A percentile compares a stretch with the other conserved stretches of the same genome.
Evolutionary conservation across 2,797 vertebrate species (phyloP).

Genomic region (Oophaga sylvatica): DNA sequence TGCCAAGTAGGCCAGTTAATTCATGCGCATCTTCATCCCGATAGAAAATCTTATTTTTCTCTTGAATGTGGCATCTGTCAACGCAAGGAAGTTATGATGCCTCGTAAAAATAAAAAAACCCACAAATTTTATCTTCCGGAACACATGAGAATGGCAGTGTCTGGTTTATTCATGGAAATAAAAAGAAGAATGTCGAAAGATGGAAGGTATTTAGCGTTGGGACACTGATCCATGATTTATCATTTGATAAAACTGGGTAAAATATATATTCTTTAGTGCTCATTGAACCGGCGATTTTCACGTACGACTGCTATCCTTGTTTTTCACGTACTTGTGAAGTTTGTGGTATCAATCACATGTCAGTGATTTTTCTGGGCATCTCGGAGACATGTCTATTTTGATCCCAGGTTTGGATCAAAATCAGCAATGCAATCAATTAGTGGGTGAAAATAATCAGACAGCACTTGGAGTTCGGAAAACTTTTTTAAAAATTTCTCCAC

Average conservation of each 20-base stretch:
- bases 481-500: no score
- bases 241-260: not conserved
- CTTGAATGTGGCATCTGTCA: conserved; percentile 46
- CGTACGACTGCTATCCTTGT: no score
- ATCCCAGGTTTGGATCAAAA: no score
- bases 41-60: conserved; percentile 66
- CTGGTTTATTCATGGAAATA: not conserved
- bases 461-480: no score
- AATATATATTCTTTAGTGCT: not conserved
- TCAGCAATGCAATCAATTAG: no score
- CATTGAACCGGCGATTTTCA: no score
- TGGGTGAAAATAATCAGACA: no score
- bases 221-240: not conserved
- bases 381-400: no score
- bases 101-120: not conserved
- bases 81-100: conserved; percentile 1
- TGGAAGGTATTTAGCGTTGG: not conserved
- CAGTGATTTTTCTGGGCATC: no score
- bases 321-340: no score
- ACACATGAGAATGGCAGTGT: not conserved
- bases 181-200: not conserved
- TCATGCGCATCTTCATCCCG: conserved; percentile 61
- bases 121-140: not conserved
- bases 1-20: conserved; percentile 71
- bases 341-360: no score